A percentile compares a stretch with the other conserved stretches of the same genome.
phyloP scores from a whole-genome alignment of 2,888 invertebrate species.

The Dynastes grantii region DNA sequence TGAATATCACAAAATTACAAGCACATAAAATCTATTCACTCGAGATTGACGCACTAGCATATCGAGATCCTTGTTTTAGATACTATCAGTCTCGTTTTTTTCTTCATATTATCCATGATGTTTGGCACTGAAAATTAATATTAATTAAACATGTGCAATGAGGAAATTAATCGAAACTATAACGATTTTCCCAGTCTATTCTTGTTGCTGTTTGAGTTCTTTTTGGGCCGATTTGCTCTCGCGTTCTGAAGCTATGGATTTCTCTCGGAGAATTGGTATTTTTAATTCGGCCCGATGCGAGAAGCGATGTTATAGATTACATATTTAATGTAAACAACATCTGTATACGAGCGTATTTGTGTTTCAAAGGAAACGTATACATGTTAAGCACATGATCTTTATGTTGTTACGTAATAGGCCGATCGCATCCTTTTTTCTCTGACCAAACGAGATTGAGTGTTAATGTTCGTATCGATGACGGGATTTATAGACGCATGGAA shows the following conservation, averaged over 20 bases:
- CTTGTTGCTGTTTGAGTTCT: neutral
- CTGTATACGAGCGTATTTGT: conserved; percentile 1
- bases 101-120: neutral
- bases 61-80: neutral
- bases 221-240: neutral
- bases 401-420: conserved; percentile 19
- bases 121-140: conserved; percentile 3
- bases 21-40: neutral
- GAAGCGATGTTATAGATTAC: conserved; percentile 35
- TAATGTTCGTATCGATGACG: conserved; percentile 34
- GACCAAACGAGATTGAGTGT: conserved; percentile 19
- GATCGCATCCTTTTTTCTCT: conserved; percentile 12
- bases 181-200: conserved; percentile 10
- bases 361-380: conserved; percentile 37
- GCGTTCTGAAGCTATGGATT: conserved; percentile 5
- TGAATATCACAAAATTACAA: no score
- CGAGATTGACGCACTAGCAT: neutral
- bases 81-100: neutral
- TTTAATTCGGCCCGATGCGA: conserved; percentile 22
- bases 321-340: conserved; percentile 30
- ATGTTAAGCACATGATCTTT: conserved; percentile 22
- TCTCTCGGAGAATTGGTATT: conserved; percentile 25
- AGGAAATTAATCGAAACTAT: neutral
- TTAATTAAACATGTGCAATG: neutral
- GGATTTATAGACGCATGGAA: conserved; percentile 19